Evolutionary conservation across 2,113 vertebrate genomes (phyloP), one percentile per base, ranked within the genome.

Genomic region (Muntiacus muntjak): DNA sequence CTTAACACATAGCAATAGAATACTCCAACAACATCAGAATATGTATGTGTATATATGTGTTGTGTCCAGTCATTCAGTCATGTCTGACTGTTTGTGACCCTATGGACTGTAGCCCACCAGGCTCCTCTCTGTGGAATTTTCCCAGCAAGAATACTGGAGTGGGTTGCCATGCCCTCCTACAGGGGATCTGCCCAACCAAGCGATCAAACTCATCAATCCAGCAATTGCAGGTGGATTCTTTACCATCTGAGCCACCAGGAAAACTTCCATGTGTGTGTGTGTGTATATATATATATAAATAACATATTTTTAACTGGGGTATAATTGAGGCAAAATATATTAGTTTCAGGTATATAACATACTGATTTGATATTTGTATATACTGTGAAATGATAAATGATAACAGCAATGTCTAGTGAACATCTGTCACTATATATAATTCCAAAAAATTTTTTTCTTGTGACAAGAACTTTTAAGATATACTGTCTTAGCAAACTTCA

Each of bases 11-110:
- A 8, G 3, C 26, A 10, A 1, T 0, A 15, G 93, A 78, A 26
- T 7, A 5, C 47, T 8, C 13, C 55, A 15, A 3, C 33, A 7
- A 1, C 33, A 6, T 40, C 5, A 9, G 54, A n/a, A 1, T 19
- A 15, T 15, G 55, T 25, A 1, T 25, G 6, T 26, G 43, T 25
- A 17, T 82, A 19, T 33, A 3, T 30, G n/a, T 71, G n/a, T 12
- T 36, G 19, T 40, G 67, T 10, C 40, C 5, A 23, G 5, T 40
- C 10, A 0, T 71, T 71, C 67, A 71, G 19, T 71, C 10, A 1
- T 1, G 10, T 71, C 67, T 0, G 2, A 40, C 67, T 71, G 10
- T 71, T 71, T 23, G 67, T 1, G 10, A 71, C 67, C 19, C 5
- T 71, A 40, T 71, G n/a, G 67, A 71, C n/a, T 23, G 67, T 40